These are phyloP conservation scores for Parnassius glacialis DNA, from an alignment of 2,888 invertebrate species.

Conservation along the genomic window DNA sequence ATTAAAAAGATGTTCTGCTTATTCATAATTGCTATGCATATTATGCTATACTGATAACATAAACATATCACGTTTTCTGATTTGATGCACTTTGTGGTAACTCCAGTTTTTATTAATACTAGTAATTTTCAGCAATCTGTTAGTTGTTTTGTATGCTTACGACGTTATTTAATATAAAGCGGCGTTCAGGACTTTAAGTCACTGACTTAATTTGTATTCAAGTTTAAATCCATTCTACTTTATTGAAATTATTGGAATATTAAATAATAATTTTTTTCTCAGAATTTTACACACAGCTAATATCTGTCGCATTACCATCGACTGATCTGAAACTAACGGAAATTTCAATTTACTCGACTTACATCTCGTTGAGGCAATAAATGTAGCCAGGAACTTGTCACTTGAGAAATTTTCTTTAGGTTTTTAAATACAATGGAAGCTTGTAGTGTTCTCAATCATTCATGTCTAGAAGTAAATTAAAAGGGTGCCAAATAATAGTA, in stretches of 20 bases:
- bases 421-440: slow-evolving; percentile 23
- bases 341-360: slow-evolving; percentile 65
- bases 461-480: slow-evolving; percentile 10
- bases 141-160: too few relatives aligned
- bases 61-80: too few relatives aligned
- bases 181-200: too few relatives aligned
- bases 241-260: too few relatives aligned
- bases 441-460: slow-evolving; percentile 8
- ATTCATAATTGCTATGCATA: background rate
- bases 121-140: slow-evolving; percentile 7
- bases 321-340: slow-evolving; percentile 57
- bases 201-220: too few relatives aligned
- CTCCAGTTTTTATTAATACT: slow-evolving; percentile 21
- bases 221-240: too few relatives aligned
- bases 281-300: slow-evolving; percentile 23
- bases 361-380: slow-evolving; percentile 57
- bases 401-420: slow-evolving; percentile 47
- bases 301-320: slow-evolving; percentile 32
- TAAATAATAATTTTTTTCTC: background rate
- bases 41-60: too few relatives aligned
- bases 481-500: background rate
- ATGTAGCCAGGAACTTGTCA: slow-evolving; percentile 60
- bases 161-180: too few relatives aligned
- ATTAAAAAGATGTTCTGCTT: too few relatives aligned
- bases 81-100: too few relatives aligned